A percentile compares a stretch with the other conserved stretches of the same genome.
phyloP scores from a whole-genome alignment of 2,888 invertebrate genomes.

The Nephrotoma appendiculata region DNA sequence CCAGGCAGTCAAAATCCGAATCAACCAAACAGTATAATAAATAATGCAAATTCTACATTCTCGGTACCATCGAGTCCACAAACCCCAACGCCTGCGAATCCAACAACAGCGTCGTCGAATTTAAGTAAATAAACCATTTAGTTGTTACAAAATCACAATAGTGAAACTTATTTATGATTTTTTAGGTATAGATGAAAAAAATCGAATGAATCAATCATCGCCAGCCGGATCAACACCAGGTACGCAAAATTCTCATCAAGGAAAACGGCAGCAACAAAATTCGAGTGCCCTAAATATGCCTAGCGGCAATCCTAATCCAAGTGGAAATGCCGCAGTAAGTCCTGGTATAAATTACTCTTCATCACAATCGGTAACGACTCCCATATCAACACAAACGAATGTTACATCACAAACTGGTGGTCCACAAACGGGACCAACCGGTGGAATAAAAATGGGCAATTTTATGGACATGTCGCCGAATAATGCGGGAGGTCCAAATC shows the following conservation, averaged over 20 bases:
- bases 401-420: slow-evolving; percentile 31
- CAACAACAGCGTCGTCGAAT: slow-evolving; percentile 4
- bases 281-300: background rate
- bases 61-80: slow-evolving; percentile 36
- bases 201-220: background rate
- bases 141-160: no score
- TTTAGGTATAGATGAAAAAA: background rate
- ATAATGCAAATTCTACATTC: slow-evolving; percentile 21
- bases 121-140: background rate
- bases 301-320: background rate
- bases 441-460: slow-evolving; percentile 21
- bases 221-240: background rate
- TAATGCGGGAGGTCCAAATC: background rate
- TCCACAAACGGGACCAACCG: slow-evolving; percentile 24
- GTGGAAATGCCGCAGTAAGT: slow-evolving; percentile 24
- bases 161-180: background rate
- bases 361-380: background rate
- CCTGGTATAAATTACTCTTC: slow-evolving; percentile 23
- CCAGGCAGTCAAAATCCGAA: slow-evolving; percentile 27
- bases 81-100: slow-evolving; percentile 18
- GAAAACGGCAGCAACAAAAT: background rate
- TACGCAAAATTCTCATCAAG: background rate
- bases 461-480: slow-evolving; percentile 33
- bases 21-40: slow-evolving; percentile 29
- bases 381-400: slow-evolving; percentile 37